These are phyloP conservation scores for Panulirus ornatus DNA, from an alignment of 1,140 invertebrate genomes.

Conservation along the genomic window DNA sequence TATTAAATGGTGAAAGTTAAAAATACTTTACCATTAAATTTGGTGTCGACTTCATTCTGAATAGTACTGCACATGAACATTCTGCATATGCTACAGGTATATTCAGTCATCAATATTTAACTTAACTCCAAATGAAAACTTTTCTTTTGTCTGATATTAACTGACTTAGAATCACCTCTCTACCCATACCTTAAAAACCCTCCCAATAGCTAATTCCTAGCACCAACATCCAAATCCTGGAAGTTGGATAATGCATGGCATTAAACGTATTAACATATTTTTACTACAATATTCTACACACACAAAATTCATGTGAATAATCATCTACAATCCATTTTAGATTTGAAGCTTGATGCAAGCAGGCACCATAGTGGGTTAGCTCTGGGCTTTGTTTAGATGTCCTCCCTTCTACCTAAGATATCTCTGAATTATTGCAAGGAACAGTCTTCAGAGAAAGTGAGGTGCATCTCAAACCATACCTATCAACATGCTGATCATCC, in stretches of 20 bases:
- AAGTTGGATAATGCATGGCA: neutral
- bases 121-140: neutral
- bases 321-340: neutral
- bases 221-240: neutral
- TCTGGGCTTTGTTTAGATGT: slow-evolving; percentile 6
- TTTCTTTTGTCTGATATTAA: neutral
- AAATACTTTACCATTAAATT: neutral
- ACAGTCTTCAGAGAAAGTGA: neutral
- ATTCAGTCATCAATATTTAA: too few relatives aligned
- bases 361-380: neutral
- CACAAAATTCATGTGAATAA: neutral
- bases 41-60: neutral
- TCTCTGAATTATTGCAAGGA: neutral
- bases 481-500: neutral
- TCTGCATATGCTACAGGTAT: neutral
- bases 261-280: neutral
- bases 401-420: neutral
- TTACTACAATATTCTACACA: neutral
- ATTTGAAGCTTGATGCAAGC: slow-evolving; percentile 9
- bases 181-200: neutral
- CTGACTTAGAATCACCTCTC: neutral
- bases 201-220: slow-evolving; percentile 12
- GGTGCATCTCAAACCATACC: neutral
- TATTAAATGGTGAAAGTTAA: too few relatives aligned
- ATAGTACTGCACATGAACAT: neutral